These are phyloP conservation scores for Prunella himalayana DNA, from an alignment of 2,113 vertebrate species.

Conservation along the genomic window DNA sequence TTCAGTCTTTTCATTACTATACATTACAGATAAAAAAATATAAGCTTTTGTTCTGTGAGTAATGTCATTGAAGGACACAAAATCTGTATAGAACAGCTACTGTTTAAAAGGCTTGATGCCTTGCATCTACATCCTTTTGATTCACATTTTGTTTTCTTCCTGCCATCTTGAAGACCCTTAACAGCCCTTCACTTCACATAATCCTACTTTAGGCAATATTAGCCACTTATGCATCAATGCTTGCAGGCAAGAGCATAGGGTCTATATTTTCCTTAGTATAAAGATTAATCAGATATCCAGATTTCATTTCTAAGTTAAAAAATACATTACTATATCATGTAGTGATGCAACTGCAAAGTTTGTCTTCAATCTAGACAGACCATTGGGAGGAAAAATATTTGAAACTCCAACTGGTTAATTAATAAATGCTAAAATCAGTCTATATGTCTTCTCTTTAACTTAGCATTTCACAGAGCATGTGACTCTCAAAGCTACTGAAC, in stretches of 20 bases:
- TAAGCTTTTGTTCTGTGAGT: not conserved
- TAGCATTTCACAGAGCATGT: not conserved
- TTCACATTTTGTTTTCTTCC: not conserved
- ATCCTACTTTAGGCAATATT: not conserved
- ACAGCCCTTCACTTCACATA: not conserved
- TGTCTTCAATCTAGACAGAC: not conserved
- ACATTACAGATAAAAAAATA: not conserved
- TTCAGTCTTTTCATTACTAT: not conserved
- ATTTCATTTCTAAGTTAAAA: not conserved
- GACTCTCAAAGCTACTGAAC: not conserved
- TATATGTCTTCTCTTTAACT: not conserved
- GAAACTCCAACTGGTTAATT: not conserved
- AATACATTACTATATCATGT: not conserved
- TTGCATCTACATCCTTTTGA: not conserved
- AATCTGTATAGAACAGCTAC: not conserved
- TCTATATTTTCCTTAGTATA: not conserved
- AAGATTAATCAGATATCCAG: not conserved
- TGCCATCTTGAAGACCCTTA: not conserved
- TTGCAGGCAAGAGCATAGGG: not conserved
- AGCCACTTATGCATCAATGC: accelerated
- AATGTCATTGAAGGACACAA: not conserved
- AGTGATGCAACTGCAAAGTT: not conserved
- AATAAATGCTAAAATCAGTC: not conserved
- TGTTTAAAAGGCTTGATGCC: not conserved
- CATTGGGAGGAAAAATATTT: not conserved